Percentiles rank a stretch among this genome's conserved stretches.
phyloP scores from a whole-genome alignment of 2,113 vertebrate genomes.

The Ceyx cyanopectus region DNA sequence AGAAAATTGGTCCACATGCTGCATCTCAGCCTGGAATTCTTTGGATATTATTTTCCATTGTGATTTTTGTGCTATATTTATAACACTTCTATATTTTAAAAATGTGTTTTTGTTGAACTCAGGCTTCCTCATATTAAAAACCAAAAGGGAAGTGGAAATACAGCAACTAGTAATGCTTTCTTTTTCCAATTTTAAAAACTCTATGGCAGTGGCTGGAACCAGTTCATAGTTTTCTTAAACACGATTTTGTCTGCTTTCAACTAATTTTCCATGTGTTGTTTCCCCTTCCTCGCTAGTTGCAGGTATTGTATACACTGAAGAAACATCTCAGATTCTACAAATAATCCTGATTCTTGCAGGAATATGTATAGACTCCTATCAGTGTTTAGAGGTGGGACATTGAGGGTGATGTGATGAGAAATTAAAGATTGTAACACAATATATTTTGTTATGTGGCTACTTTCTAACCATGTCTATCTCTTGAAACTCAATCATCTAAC shows the following conservation, averaged over 20 bases:
- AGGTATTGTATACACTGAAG: neutral
- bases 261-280: neutral
- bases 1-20: neutral
- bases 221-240: neutral
- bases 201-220: neutral
- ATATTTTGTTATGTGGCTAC: neutral
- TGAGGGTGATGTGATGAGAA: neutral
- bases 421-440: neutral
- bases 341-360: neutral
- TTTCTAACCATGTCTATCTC: neutral
- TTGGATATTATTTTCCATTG: neutral
- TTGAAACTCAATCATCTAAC: neutral
- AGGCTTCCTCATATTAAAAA: neutral
- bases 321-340: neutral
- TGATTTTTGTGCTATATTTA: neutral
- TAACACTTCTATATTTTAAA: neutral
- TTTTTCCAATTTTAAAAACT: neutral
- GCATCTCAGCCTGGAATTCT: neutral
- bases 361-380: neutral
- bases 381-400: neutral
- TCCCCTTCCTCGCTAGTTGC: neutral
- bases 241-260: neutral
- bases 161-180: neutral
- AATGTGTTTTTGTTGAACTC: neutral
- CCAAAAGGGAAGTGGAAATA: neutral